phyloP scores from a whole-genome alignment of 37 sponge, comb jelly and placozoan genomes.

The Dysidea cf. avara region DNA sequence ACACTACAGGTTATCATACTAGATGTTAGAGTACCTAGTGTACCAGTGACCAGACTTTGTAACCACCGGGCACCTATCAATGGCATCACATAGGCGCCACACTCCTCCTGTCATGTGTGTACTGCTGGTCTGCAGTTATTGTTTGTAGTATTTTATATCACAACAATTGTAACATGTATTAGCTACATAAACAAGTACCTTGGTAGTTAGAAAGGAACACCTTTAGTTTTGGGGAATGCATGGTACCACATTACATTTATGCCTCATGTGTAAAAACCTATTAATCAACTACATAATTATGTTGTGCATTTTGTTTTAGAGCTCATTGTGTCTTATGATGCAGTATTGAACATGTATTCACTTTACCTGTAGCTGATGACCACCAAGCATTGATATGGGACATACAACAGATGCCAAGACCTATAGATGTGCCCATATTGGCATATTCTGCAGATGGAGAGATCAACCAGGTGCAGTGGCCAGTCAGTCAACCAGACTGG shows the following conservation, averaged over 20 bases:
- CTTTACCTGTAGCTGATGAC: slow-evolving; percentile 67
- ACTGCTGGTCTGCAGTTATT: slow-evolving; percentile 87
- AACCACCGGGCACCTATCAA: slow-evolving; percentile 92
- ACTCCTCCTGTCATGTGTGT: slow-evolving; percentile 98
- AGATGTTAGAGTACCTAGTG: slow-evolving; percentile 87
- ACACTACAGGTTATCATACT: slow-evolving; percentile 88
- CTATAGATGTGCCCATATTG: slow-evolving; percentile 95
- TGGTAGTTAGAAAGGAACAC: too few relatives aligned
- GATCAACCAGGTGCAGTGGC: slow-evolving; percentile 97
- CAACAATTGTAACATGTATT: too few relatives aligned
- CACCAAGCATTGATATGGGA: slow-evolving; percentile 97
- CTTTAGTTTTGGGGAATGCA: too few relatives aligned
- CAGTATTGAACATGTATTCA: too few relatives aligned
- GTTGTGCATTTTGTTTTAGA: too few relatives aligned
- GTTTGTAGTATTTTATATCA: too few relatives aligned
- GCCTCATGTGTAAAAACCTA: too few relatives aligned
- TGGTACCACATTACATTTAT: too few relatives aligned
- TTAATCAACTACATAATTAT: too few relatives aligned
- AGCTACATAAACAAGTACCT: too few relatives aligned
- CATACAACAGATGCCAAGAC: slow-evolving; percentile 94
- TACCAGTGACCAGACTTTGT: slow-evolving; percentile 82
- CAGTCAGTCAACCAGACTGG: slow-evolving; percentile 89
- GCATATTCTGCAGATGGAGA: slow-evolving; percentile 91
- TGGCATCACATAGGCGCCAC: slow-evolving; percentile 97
- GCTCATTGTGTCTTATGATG: too few relatives aligned